These are phyloP conservation scores for Sclerodermus sp. DNA, from an alignment of 2,888 invertebrate genomes.

Conservation along the genomic window DNA sequence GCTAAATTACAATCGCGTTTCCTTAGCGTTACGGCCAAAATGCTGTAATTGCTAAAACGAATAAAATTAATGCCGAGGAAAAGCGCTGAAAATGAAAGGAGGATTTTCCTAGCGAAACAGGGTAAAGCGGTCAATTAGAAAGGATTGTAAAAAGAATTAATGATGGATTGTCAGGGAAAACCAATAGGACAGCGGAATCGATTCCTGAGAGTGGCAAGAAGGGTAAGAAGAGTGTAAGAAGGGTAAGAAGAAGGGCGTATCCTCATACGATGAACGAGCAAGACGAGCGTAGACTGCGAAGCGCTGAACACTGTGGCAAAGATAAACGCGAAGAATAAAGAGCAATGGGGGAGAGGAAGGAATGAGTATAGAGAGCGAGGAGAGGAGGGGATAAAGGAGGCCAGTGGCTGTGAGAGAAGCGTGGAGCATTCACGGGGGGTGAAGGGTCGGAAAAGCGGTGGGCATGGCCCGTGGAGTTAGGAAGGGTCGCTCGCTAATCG, in stretches of 20 bases:
- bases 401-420: conserved; percentile 5
- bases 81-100: too few relatives aligned
- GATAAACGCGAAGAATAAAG: not conserved
- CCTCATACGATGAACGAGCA: not conserved
- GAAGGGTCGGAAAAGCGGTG: conserved; percentile 12
- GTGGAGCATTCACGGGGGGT: conserved; percentile 25
- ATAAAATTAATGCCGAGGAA: too few relatives aligned
- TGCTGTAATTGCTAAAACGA: too few relatives aligned
- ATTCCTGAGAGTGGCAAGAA: not conserved
- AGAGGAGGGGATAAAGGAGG: not conserved
- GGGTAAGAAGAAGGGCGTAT: not conserved
- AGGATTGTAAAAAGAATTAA: too few relatives aligned
- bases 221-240: not conserved
- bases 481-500: conserved; percentile 52
- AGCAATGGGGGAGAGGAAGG: too few relatives aligned
- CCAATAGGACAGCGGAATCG: too few relatives aligned
- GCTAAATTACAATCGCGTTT: too few relatives aligned
- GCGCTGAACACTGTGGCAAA: conserved; percentile 1
- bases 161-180: too few relatives aligned
- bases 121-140: too few relatives aligned
- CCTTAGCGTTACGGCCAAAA: too few relatives aligned
- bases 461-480: conserved; percentile 26
- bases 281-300: conserved; percentile 4
- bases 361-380: not conserved
- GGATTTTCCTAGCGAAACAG: too few relatives aligned